These are phyloP conservation scores for Nerophis ophidion DNA, from an alignment of 2,113 vertebrate species.

Conservation along the genomic window DNA sequence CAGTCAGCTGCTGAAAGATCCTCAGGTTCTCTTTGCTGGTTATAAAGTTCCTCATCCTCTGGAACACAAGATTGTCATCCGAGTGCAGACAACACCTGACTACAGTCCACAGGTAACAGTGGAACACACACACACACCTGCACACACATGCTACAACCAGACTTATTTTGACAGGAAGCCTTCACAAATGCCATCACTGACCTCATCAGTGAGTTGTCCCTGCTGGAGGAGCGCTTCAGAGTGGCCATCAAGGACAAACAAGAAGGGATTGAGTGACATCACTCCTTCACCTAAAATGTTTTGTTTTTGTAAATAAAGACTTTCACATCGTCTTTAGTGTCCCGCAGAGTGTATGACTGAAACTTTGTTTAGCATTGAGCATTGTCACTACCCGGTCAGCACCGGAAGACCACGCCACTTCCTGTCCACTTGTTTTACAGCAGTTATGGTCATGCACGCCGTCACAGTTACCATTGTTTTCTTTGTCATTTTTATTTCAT, in stretches of 20 bases:
- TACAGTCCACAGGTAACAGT: slow-evolving; percentile 60
- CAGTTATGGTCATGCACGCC: too few species aligned
- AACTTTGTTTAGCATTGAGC: too few species aligned
- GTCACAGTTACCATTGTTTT: too few species aligned
- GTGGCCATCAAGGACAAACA: slow-evolving; percentile 69
- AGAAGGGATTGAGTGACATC: slow-evolving; percentile 61
- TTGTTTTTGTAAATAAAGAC: slow-evolving; percentile 47
- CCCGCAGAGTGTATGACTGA: background rate
- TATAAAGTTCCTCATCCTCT: slow-evolving; percentile 69
- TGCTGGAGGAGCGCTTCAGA: slow-evolving; percentile 63
- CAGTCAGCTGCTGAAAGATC: slow-evolving; percentile 66
- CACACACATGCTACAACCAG: background rate
- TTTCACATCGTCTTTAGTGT: background rate
- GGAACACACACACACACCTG: background rate
- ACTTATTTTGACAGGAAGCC: slow-evolving; percentile 43
- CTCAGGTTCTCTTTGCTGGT: slow-evolving; percentile 66
- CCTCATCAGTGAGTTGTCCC: slow-evolving; percentile 61
- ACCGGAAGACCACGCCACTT: too few species aligned
- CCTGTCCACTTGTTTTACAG: too few species aligned
- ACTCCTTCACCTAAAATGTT: background rate
- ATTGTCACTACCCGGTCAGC: too few species aligned
- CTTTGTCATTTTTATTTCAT: too few species aligned
- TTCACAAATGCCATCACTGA: slow-evolving; percentile 67
- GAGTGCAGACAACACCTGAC: slow-evolving; percentile 65
- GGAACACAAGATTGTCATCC: slow-evolving; percentile 67